Evolutionary conservation across 37 sponge, comb jelly and placozoan genomes (phyloP), one percentile per base, ranked within the genome.

Genomic region (Agelas oroides): DNA sequence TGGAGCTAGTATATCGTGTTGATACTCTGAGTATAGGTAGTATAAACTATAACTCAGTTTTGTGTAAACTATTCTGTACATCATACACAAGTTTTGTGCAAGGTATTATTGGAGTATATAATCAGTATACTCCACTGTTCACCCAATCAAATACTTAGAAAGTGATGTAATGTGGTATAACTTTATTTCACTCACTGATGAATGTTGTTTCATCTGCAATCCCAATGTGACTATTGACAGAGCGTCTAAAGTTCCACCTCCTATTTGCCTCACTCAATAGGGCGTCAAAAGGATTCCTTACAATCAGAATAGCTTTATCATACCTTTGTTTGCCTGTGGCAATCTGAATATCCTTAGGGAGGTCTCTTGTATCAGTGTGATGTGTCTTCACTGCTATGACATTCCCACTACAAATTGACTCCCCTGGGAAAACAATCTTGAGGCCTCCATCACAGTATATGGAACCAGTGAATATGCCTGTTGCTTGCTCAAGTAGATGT

Each of bases 391-490:
- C 85, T 5, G 73, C 88, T 58, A 92, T 35, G 0, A 92, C 93
- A 71, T 87, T 92, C 18, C 76, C 76, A 59, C 80, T 82, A 5
- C 62, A 81, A 19, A 88, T 74, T 53, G 67, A 73, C 73, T 92
- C 93, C 61, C 88, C 93, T 59, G 81, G 83, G 66, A 80, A 88
- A 38, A 62, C 40, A 12, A 36, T 28, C 73, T 86, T 87, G 8
- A 94, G 86, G 16, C 20, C 73, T 55, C 35, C 40, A 62, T 94
- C 95, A 70, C 91, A 88, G 75, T 94, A 94, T 2, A 88, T 84
- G 23, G 95, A 94, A 2, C 95, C 95, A 15, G 91, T 94, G 65
- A 80, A 84, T 2, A 90, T 55, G 0, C 95, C 95, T 30, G 88
- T 81, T 24, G 82, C 78, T 68, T 94, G 95, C 54, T 94, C 91